phyloP scores from a whole-genome alignment of 2,797 vertebrate species.

The Champsocephalus esox region DNA sequence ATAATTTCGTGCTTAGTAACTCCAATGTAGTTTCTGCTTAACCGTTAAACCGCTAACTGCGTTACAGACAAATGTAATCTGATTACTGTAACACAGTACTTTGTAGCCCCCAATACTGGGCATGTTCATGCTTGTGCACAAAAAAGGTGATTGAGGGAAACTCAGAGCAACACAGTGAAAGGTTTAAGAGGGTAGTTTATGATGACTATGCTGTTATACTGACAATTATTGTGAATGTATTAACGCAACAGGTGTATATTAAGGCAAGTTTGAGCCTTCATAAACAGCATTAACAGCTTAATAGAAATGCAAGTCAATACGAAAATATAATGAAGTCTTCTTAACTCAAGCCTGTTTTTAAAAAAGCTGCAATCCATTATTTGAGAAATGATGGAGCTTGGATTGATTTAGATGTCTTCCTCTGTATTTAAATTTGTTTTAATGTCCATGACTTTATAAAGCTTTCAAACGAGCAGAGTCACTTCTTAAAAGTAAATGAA shows the following conservation, averaged over 20 bases:
- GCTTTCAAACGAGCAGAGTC: slow-evolving; percentile 27
- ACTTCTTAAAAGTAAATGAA: slow-evolving; percentile 45
- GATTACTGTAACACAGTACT: no score
- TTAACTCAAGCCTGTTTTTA: not conserved
- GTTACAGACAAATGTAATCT: no score
- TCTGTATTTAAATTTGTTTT: slow-evolving; percentile 4
- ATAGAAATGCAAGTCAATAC: not conserved
- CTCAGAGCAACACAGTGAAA: not conserved
- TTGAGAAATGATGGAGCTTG: not conserved
- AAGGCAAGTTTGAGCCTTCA: not conserved
- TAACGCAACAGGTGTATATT: not conserved
- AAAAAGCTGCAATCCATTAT: not conserved
- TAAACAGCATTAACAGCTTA: no score
- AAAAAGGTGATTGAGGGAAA: not conserved
- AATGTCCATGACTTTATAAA: slow-evolving; percentile 34
- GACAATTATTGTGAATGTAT: not conserved
- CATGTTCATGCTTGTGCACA: not conserved
- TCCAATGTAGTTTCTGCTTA: no score
- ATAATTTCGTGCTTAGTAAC: no score
- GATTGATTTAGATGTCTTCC: not conserved
- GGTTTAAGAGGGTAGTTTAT: not conserved
- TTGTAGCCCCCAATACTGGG: no score
- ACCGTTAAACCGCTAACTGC: no score
- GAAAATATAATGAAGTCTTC: not conserved
- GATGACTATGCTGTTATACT: not conserved